Conservation (phyloP, 1,140 invertebrate genomes). For the Drosophila mauritiana region DNA sequence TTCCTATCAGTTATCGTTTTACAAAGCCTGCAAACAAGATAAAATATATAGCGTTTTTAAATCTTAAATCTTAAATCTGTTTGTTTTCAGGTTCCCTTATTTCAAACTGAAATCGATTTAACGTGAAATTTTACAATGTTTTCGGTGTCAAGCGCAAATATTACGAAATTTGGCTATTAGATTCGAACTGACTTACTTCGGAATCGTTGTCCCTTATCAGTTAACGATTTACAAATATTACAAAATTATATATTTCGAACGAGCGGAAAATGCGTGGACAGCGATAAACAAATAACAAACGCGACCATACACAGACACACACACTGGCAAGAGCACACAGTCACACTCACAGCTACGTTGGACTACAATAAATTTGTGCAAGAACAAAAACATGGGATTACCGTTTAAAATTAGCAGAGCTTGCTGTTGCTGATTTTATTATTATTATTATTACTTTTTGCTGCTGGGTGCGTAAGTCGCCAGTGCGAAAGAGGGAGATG, state of each 20-base stretch:
- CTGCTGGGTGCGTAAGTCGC: constrained; percentile 49
- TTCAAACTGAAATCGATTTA: too few relatives aligned
- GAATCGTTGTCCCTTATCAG: constrained; percentile 32
- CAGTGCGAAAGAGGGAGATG: constrained; percentile 36
- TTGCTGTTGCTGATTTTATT: constrained; percentile 47
- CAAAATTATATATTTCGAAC: constrained; percentile 17
- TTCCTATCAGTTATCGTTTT: neutral
- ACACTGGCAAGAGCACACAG: constrained; percentile 18
- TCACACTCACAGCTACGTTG: constrained; percentile 9
- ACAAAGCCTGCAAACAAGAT: neutral
- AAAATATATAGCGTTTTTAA: neutral
- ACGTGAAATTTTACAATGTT: too few relatives aligned
- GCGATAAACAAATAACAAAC: constrained; percentile 46
- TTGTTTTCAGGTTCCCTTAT: too few relatives aligned
- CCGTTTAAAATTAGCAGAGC: constrained; percentile 72
- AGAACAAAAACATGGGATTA: constrained; percentile 67
- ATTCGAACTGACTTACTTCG: constrained; percentile 4
- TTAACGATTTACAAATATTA: constrained; percentile 44
- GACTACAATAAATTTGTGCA: constrained; percentile 49
- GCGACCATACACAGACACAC: constrained; percentile 5
- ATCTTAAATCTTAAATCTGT: too few relatives aligned
- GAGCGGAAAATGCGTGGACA: constrained; percentile 43
- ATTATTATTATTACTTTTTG: constrained; percentile 8
- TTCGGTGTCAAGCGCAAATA: neutral
- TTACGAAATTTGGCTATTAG: constrained; percentile 26